These are phyloP conservation scores for Grammomys surdaster DNA, from an alignment of 2,113 vertebrate species.

Conservation along the genomic window DNA sequence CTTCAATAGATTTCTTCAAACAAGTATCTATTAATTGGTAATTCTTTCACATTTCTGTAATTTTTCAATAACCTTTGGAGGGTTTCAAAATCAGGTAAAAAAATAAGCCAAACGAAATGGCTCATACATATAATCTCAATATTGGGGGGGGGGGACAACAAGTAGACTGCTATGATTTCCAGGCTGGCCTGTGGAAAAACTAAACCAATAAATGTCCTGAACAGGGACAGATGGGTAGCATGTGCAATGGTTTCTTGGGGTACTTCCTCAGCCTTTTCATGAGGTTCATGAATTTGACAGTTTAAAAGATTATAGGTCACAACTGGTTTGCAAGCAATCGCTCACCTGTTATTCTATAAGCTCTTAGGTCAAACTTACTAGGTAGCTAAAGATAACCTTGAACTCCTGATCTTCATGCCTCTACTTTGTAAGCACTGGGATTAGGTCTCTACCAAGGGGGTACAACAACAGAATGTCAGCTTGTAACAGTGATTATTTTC, in stretches of 20 bases:
- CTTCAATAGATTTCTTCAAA: neutral
- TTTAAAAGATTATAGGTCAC: neutral
- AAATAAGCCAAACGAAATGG: neutral
- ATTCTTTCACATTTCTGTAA: neutral
- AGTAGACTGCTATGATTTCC: neutral
- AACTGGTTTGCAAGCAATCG: neutral
- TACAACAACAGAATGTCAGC: neutral
- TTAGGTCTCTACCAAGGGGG: neutral
- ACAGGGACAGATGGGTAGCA: neutral
- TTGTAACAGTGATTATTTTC: neutral
- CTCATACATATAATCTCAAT: neutral
- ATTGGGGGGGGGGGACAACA: neutral
- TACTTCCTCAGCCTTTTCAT: neutral
- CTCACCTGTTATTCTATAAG: slow-evolving; percentile 24
- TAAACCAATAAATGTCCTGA: neutral
- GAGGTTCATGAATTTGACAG: neutral
- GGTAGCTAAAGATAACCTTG: neutral
- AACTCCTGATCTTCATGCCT: neutral
- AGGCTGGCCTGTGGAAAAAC: neutral
- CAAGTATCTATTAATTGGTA: neutral
- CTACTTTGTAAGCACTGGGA: neutral
- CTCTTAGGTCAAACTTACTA: neutral
- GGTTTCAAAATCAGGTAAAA: neutral
- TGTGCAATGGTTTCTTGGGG: neutral
- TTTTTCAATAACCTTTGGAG: neutral